Percentiles rank a stretch among this genome's conserved stretches.
phyloP scores from a whole-genome alignment of 2,888 invertebrate species.

The Tinea trinotella region DNA sequence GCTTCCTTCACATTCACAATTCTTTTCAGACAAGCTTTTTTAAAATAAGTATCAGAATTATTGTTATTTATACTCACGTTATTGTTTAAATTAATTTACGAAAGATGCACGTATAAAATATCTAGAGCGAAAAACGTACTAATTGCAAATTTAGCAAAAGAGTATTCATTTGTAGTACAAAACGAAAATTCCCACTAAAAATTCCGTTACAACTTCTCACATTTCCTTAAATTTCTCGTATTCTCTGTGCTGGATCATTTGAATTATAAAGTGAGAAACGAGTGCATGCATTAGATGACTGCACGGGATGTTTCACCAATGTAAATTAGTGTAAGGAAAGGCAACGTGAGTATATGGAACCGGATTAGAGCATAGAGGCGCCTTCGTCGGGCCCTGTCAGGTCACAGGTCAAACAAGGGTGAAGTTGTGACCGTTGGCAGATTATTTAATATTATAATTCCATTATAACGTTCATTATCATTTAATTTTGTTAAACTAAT shows the following conservation, averaged over 20 bases:
- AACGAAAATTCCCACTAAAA: slow-evolving; percentile 30
- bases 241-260: slow-evolving; percentile 49
- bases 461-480: background rate
- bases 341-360: background rate
- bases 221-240: slow-evolving; percentile 50
- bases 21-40: no score
- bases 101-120: background rate
- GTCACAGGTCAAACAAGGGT: slow-evolving; percentile 12
- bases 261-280: slow-evolving; percentile 66
- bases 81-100: no score
- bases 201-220: slow-evolving; percentile 68
- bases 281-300: slow-evolving; percentile 50
- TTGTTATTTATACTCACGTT: no score
- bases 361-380: background rate
- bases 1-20: no score
- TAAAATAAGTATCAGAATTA: no score
- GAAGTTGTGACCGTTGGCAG: slow-evolving; percentile 3
- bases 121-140: background rate
- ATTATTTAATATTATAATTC: slow-evolving; percentile 1
- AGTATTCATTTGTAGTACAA: background rate
- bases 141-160: no score
- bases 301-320: slow-evolving; percentile 40
- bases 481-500: background rate
- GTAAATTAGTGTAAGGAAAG: slow-evolving; percentile 19
- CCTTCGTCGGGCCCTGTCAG: background rate